Conservation (phyloP, 1,140 invertebrate species). For the Mercenaria mercenaria region DNA sequence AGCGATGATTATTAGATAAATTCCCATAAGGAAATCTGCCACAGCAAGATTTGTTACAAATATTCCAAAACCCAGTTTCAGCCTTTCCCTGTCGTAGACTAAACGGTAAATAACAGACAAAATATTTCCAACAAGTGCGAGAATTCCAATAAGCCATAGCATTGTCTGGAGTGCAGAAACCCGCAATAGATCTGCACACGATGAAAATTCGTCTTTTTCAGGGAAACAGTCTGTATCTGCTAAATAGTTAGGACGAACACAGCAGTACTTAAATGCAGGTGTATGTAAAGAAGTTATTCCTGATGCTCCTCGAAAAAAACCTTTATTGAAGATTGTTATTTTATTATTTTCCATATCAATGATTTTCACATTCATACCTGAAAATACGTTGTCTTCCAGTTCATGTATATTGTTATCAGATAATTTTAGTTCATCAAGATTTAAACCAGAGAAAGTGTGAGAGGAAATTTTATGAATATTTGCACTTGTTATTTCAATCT, state of each 20-base stretch:
- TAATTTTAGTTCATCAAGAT: conserved; percentile 50
- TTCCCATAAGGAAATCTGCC: conserved; percentile 82
- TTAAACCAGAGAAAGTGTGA: conserved; percentile 46
- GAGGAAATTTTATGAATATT: background rate
- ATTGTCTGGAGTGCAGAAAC: conserved; percentile 63
- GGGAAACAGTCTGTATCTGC: conserved; percentile 68
- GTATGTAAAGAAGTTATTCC: conserved; percentile 52
- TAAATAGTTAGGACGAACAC: conserved; percentile 62
- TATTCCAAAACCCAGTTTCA: conserved; percentile 70
- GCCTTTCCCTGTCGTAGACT: conserved; percentile 37
- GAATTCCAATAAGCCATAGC: conserved; percentile 75
- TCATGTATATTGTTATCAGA: conserved; percentile 35
- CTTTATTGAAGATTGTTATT: conserved; percentile 55
- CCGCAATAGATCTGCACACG: conserved; percentile 73
- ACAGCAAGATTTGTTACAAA: conserved; percentile 78
- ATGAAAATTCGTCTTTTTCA: conserved; percentile 72
- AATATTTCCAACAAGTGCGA: conserved; percentile 72
- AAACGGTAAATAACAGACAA: conserved; percentile 66
- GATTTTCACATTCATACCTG: background rate
- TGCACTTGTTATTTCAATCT: conserved; percentile 14
- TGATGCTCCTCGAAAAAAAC: conserved; percentile 64
- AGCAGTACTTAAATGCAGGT: conserved; percentile 74
- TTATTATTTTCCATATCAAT: conserved; percentile 63
- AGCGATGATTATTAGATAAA: conserved; percentile 81
- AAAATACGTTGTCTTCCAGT: conserved; percentile 57